These are phyloP conservation scores for Apodemia zela DNA, from an alignment of 2,888 invertebrate genomes.

Conservation along the genomic window DNA sequence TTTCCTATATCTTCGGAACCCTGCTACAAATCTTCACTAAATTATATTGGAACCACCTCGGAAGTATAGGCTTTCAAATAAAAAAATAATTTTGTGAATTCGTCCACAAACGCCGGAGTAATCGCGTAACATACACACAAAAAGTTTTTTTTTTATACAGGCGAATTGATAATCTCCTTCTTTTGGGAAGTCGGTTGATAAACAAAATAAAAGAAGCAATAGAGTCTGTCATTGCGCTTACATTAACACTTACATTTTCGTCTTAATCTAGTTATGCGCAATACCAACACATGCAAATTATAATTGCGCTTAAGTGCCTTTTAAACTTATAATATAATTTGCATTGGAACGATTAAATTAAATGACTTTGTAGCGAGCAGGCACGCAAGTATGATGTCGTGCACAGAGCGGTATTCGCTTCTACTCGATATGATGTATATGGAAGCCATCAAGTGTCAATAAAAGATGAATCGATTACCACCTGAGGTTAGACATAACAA, in stretches of 20 bases:
- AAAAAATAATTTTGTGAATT: no score
- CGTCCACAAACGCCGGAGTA: no score
- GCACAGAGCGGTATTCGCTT: not conserved
- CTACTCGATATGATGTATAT: not conserved
- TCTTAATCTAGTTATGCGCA: not conserved
- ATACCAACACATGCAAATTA: conserved; percentile 9
- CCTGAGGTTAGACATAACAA: conserved; percentile 10
- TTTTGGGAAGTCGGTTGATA: no score
- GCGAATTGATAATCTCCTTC: no score
- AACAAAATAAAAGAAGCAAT: no score
- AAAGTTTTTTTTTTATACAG: no score
- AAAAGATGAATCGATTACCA: conserved; percentile 12
- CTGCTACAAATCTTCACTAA: no score
- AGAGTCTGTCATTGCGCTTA: not conserved
- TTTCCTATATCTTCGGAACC: no score
- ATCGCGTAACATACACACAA: no score
- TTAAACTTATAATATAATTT: conserved; percentile 2
- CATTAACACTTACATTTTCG: not conserved
- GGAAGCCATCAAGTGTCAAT: conserved; percentile 13
- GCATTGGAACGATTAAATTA: not conserved
- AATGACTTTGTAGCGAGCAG: not conserved
- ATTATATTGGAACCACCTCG: no score
- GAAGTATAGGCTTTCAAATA: no score
- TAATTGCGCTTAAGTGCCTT: not conserved
- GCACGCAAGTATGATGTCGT: not conserved